Evolutionary conservation across 1,140 invertebrate species (phyloP).

Genomic region (Saccostrea cuccullata): DNA sequence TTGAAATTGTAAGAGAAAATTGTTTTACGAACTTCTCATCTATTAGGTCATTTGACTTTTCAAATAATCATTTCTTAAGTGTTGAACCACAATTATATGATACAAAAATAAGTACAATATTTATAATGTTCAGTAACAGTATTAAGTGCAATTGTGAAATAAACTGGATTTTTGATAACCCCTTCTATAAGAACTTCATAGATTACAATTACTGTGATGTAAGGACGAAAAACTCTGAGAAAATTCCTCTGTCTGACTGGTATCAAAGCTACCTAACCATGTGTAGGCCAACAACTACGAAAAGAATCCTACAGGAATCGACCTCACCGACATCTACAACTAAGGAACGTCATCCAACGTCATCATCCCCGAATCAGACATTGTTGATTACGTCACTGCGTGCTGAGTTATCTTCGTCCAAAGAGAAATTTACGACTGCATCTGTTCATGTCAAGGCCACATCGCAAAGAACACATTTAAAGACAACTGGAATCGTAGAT

Average conservation of each 20-base stretch:
- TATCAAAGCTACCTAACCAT: background rate
- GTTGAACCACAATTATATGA: background rate
- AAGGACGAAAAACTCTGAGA: background rate
- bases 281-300: background rate
- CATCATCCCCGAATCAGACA: background rate
- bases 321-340: background rate
- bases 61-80: background rate
- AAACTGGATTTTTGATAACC: background rate
- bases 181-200: background rate
- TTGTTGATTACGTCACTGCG: background rate
- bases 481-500: background rate
- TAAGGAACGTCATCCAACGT: background rate
- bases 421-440: background rate
- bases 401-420: background rate
- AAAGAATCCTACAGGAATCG: background rate
- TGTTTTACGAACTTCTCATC: conserved; percentile 21
- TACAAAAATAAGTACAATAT: background rate
- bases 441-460: background rate
- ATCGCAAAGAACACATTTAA: background rate
- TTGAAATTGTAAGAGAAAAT: background rate
- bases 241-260: background rate
- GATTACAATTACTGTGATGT: background rate
- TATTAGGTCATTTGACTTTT: background rate
- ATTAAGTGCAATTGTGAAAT: background rate
- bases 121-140: background rate